phyloP scores from a whole-genome alignment of 1,140 invertebrate species.

The Parapsyche elsis region DNA sequence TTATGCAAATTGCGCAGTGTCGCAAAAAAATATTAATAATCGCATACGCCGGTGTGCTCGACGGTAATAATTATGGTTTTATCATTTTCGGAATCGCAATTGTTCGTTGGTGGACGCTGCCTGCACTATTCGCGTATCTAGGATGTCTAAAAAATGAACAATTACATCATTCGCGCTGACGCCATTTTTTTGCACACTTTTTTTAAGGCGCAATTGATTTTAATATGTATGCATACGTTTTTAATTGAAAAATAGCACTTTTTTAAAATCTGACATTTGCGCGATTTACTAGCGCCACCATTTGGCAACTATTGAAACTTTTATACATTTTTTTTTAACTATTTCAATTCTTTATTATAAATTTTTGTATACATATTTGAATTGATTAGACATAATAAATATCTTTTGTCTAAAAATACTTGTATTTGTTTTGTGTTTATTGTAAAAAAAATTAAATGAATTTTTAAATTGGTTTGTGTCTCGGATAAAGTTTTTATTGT shows the following conservation, averaged over 20 bases:
- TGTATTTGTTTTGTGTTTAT: background rate
- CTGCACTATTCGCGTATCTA: too few relatives aligned
- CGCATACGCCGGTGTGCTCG: background rate
- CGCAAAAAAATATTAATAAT: slow-evolving; percentile 11
- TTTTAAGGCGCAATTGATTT: too few relatives aligned
- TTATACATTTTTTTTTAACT: background rate
- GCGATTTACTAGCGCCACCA: background rate
- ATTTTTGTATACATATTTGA: background rate
- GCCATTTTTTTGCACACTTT: too few relatives aligned
- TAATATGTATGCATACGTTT: too few relatives aligned
- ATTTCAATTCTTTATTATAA: background rate
- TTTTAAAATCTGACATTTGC: too few relatives aligned
- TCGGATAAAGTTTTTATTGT: background rate
- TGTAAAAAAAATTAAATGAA: background rate
- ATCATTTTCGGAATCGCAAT: background rate
- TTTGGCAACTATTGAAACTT: background rate
- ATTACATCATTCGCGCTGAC: too few relatives aligned
- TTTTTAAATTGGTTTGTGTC: background rate
- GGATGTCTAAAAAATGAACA: too few relatives aligned
- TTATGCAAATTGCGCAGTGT: slow-evolving; percentile 7
- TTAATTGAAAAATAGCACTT: too few relatives aligned
- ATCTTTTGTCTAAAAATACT: too few relatives aligned
- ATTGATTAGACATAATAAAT: background rate
- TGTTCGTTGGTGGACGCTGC: background rate
- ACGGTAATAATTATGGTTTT: background rate